Evolutionary conservation across 2,888 invertebrate genomes (phyloP).

Genomic region (Pseudolycoriella hygida): DNA sequence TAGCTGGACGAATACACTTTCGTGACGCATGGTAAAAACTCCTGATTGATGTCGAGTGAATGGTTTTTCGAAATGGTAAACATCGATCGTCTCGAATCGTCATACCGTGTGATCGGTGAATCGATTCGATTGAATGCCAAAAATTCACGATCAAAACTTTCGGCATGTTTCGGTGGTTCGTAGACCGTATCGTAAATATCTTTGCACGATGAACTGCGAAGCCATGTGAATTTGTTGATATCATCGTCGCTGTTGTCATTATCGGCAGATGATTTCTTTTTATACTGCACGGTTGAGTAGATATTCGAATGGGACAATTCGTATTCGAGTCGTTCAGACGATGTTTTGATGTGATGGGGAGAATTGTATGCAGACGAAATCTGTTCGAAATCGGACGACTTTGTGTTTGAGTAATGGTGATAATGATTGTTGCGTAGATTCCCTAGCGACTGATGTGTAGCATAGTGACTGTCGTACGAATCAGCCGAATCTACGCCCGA

Average conservation of each 20-base stretch:
- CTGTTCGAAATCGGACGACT: constrained; percentile 18
- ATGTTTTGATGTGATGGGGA: constrained; percentile 8
- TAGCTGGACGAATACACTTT: constrained; percentile 75
- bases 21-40: constrained; percentile 41
- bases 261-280: constrained; percentile 20
- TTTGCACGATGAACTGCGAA: constrained; percentile 67
- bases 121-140: constrained; percentile 35
- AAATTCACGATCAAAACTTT: constrained; percentile 23
- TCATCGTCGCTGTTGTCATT: constrained; percentile 17
- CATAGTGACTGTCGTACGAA: constrained; percentile 25
- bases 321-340: constrained; percentile 34
- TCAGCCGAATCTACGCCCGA: constrained; percentile 28
- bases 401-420: constrained; percentile 22
- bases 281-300: constrained; percentile 30
- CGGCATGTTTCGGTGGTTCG: constrained; percentile 19
- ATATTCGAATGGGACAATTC: constrained; percentile 38
- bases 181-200: constrained; percentile 59
- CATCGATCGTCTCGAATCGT: constrained; percentile 43
- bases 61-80: constrained; percentile 39
- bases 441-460: constrained; percentile 11
- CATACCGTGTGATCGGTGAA: constrained; percentile 54
- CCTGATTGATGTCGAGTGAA: constrained; percentile 50
- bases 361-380: constrained; percentile 12
- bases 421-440: constrained; percentile 15
- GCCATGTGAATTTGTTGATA: constrained; percentile 35